Percentiles rank a stretch among this genome's conserved stretches.
phyloP scores from a whole-genome alignment of 2,888 invertebrate genomes.

The Thelaira solivaga region DNA sequence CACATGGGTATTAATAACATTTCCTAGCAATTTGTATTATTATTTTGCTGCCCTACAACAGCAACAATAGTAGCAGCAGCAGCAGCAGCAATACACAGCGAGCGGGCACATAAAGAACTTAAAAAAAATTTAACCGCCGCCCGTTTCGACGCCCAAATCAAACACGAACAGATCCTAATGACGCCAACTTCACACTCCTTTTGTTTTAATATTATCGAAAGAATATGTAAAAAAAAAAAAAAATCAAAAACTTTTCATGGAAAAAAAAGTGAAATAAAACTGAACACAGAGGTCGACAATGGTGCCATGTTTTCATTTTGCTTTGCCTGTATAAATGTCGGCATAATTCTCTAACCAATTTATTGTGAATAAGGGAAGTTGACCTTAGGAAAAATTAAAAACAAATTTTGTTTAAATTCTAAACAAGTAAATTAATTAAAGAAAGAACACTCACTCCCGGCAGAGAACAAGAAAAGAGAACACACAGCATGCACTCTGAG shows the following conservation, averaged over 20 bases:
- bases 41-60: too few relatives aligned
- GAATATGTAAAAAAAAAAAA: neutral
- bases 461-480: too few relatives aligned
- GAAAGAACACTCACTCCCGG: too few relatives aligned
- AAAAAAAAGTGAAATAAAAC: slow-evolving; percentile 11
- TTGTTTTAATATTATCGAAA: slow-evolving; percentile 33
- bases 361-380: slow-evolving; percentile 3
- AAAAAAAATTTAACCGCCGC: slow-evolving; percentile 39
- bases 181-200: slow-evolving; percentile 59
- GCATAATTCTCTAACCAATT: slow-evolving; percentile 48
- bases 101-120: neutral
- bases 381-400: neutral
- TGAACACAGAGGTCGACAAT: slow-evolving; percentile 39
- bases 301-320: slow-evolving; percentile 58
- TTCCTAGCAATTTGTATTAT: neutral
- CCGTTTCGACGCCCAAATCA: slow-evolving; percentile 45
- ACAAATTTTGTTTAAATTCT: too few relatives aligned
- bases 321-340: slow-evolving; percentile 44
- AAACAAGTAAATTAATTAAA: too few relatives aligned
- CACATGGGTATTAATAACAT: slow-evolving; percentile 6
- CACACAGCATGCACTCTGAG: too few relatives aligned
- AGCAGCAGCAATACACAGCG: too few relatives aligned
- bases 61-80: too few relatives aligned
- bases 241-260: neutral
- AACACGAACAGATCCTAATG: slow-evolving; percentile 53